phyloP scores from a whole-genome alignment of 2,113 vertebrate species.

The Rousettus leschenaultii region DNA sequence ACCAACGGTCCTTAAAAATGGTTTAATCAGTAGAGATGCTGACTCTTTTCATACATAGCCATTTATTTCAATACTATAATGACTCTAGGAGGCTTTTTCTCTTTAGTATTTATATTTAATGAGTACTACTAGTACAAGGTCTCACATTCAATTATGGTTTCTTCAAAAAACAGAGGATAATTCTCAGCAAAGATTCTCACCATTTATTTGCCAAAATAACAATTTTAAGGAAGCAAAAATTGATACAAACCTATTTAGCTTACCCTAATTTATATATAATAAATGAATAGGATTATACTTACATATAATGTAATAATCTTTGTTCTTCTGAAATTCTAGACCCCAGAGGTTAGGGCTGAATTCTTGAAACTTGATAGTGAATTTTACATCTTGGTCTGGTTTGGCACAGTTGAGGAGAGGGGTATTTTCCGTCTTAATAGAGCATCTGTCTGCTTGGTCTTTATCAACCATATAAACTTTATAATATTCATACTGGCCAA shows the following conservation, averaged over 20 bases:
- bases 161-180: not conserved
- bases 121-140: constrained; percentile 6
- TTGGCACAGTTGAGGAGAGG: constrained; percentile 98
- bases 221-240: constrained; percentile 63
- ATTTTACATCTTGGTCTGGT: constrained; percentile 99
- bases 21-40: constrained; percentile 28
- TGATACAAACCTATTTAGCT: constrained; percentile 71
- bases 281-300: constrained; percentile 82
- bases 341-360: constrained; percentile 99
- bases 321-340: constrained; percentile 97
- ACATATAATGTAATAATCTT: constrained; percentile 99
- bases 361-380: constrained; percentile 99
- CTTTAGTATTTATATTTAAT: constrained; percentile 43
- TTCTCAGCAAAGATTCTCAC: constrained; percentile 14
- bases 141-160: constrained; percentile 32
- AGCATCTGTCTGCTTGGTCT: constrained; percentile 97
- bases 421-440: constrained; percentile 96
- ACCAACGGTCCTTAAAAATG: constrained; percentile 52
- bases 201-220: constrained; percentile 54
- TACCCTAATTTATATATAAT: constrained; percentile 59
- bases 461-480: constrained; percentile 99
- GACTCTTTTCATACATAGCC: not conserved
- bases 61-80: constrained; percentile 41
- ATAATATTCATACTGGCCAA: constrained; percentile 95
- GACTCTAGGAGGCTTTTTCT: not conserved